Conservation (phyloP, 2,797 vertebrate species). For the Acanthurus tractus region DNA sequence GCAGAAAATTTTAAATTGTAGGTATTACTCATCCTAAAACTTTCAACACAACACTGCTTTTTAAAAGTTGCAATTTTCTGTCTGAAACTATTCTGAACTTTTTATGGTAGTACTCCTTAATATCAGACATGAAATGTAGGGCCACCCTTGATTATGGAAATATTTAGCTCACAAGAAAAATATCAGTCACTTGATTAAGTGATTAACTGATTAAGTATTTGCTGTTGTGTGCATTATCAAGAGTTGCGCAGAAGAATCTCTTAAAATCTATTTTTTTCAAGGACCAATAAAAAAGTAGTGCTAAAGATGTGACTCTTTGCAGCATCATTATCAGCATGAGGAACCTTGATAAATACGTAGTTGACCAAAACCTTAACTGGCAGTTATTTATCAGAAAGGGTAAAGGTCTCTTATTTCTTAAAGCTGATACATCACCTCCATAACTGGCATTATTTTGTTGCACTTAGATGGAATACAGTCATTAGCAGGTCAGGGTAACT, state of each 20-base stretch:
- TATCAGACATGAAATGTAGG: not conserved
- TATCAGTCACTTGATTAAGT: not conserved
- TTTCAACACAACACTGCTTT: not conserved
- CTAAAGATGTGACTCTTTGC: not conserved
- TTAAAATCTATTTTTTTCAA: not conserved
- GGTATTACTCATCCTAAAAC: not conserved
- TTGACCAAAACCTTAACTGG: not conserved
- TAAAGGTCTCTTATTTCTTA: not conserved
- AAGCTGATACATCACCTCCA: not conserved
- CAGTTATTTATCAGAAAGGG: not conserved
- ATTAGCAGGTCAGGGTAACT: not conserved
- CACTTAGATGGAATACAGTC: not conserved
- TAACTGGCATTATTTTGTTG: not conserved
- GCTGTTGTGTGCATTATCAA: not conserved
- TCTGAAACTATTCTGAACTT: not conserved
- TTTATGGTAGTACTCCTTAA: not conserved
- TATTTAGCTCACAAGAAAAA: not conserved
- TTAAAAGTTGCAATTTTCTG: no score
- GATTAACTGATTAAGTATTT: not conserved
- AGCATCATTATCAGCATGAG: not conserved
- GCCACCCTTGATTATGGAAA: not conserved
- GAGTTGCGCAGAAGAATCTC: not conserved
- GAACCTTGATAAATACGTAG: not conserved
- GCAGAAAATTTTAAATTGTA: constrained; percentile 14
- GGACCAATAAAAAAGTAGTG: not conserved